Evolutionary conservation across 2,888 invertebrate species (phyloP).

Genomic region (Coleophora flavipennella): DNA sequence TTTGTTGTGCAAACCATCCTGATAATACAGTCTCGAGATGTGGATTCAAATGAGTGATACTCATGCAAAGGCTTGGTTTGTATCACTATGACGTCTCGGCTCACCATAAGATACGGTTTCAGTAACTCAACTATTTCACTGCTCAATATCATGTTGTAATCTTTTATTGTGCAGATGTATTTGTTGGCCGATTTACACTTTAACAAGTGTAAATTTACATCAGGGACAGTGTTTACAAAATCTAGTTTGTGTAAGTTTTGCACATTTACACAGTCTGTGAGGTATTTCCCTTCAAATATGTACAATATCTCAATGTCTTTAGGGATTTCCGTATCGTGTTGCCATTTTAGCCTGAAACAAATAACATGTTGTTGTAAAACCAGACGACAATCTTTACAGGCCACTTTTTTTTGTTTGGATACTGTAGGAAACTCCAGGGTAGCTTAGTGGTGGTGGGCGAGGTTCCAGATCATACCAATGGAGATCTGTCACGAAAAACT

Average conservation of each 20-base stretch:
- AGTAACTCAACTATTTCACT: conserved; percentile 51
- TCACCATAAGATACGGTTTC: conserved; percentile 32
- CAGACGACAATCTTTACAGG: background rate
- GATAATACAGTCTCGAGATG: conserved; percentile 33
- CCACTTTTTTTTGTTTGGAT: background rate
- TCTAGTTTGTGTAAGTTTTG: conserved; percentile 26
- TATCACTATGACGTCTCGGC: conserved; percentile 40
- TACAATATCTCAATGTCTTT: conserved; percentile 37
- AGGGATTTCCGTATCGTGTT: conserved; percentile 22
- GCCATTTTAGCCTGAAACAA: conserved; percentile 45
- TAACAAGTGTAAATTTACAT: conserved; percentile 41
- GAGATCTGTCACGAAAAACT: too few species aligned
- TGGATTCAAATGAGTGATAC: conserved; percentile 35
- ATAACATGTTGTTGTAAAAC: background rate
- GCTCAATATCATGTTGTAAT: conserved; percentile 46
- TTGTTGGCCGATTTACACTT: conserved; percentile 27
- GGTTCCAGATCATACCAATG: too few species aligned
- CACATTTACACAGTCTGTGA: conserved; percentile 37
- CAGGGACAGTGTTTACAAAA: conserved; percentile 35
- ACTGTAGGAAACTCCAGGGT: too few species aligned
- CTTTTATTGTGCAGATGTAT: conserved; percentile 45
- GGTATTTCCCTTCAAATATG: conserved; percentile 53
- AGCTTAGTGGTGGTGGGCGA: too few species aligned
- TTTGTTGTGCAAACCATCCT: conserved; percentile 35
- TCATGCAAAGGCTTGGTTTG: conserved; percentile 51